Evolutionary conservation across 2,888 invertebrate genomes (phyloP), one percentile per base, ranked within the genome.

Genomic region (Dysmachus trigonus): DNA sequence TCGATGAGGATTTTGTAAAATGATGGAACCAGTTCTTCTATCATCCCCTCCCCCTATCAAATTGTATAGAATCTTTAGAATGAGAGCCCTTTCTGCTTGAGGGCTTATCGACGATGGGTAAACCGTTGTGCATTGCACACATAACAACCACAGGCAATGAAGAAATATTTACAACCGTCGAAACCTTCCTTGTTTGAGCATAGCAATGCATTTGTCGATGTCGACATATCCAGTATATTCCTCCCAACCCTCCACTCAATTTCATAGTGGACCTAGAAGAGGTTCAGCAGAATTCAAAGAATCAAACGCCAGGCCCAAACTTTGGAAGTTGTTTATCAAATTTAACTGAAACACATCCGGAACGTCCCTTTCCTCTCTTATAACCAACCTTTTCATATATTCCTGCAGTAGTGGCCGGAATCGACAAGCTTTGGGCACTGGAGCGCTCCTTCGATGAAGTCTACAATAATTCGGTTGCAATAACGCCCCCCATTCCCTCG

Each of bases 391-490:
- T 62, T 10, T 27, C 27, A 62, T 22, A 62, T 62, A 62, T 62
- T 62, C 62, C 8, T 62, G 22, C 62, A 27, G 27, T 3, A 27
- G 27, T 18, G 62, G 62, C 62, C 22, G 62, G 62, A 27, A 27
- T 62, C 62, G 62, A 62, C 62, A 62, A 27, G 62, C 62, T 62
- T 18, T 62, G 62, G 7, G 22, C 53, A 53, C 10, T 22, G 53
- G 62, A 7, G 10, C 27, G 18, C 62, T 62, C 18, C 27, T 62
- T 62, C 62, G 62, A 62, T 27, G 62, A 22, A 62, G 62, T 62
- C 62, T 31, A 77, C 76, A 77, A 35, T 27, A 77, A 77, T 77
- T 77, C 47, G 77, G 41, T 77, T 77, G 77, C 47, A 77, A 77
- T 77, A 47, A 30, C 22, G 62, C 62, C 31, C 33, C n/a, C 33